Conservation (phyloP, 1,140 invertebrate genomes). For the Neomicropteryx cornuta region DNA sequence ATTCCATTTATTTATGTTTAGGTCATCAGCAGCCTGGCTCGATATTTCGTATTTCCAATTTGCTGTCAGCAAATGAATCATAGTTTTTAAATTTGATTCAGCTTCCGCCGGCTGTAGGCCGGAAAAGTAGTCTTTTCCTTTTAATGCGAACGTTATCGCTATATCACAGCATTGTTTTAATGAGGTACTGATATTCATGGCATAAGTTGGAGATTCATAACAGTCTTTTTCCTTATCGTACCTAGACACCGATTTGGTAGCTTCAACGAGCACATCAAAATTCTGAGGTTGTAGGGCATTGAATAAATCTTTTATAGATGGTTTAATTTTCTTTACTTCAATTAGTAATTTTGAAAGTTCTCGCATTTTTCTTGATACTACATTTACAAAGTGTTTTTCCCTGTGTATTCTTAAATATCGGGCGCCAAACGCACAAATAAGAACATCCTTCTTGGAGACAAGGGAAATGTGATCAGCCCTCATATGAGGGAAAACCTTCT, state of each 20-base stretch:
- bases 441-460: conserved; percentile 16
- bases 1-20: conserved; percentile 17
- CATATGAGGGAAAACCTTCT: conserved; percentile 13
- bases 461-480: conserved; percentile 11
- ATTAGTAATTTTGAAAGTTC: conserved; percentile 17
- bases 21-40: conserved; percentile 14
- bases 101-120: conserved; percentile 11
- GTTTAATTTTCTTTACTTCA: conserved; percentile 17
- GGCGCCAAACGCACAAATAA: conserved; percentile 20
- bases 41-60: conserved; percentile 24
- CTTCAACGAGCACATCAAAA: conserved; percentile 11
- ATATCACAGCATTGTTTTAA: conserved; percentile 15
- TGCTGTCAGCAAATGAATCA: conserved; percentile 18
- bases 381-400: conserved; percentile 18
- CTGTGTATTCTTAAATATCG: conserved; percentile 20
- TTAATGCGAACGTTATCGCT: conserved; percentile 10
- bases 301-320: conserved; percentile 15
- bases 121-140: conserved; percentile 1
- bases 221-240: conserved; percentile 10
- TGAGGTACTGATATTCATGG: conserved; percentile 13
- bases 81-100: conserved; percentile 17
- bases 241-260: conserved; percentile 10
- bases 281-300: conserved; percentile 15
- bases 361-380: conserved; percentile 20
- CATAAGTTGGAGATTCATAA: conserved; percentile 12